Base-by-base conservation (phyloP, 1,140 invertebrate genomes). In the Cotesia typhae region DNA sequence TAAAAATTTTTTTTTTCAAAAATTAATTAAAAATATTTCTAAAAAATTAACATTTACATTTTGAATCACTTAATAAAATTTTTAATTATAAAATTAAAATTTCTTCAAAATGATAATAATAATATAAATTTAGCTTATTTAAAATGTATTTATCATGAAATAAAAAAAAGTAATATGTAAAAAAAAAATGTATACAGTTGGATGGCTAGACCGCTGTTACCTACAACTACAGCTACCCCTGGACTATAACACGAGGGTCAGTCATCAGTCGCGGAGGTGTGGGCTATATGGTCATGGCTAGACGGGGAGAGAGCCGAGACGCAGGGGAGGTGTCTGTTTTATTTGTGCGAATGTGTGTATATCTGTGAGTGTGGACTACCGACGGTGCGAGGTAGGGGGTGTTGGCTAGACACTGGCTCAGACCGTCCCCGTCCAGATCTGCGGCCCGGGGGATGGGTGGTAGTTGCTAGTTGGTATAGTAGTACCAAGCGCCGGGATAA, bases 391-490 rank as follows among this genome's bases (percentile, higher is more conserved):
- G 75, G 80, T 78, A 81, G 81, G 81, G 81, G 79, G 77, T 71
- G 78, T 76, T 78, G 81, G 80, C 81, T 83, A 83, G 81, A 83
- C 81, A 83, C 76, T 78, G 81, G 81, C 80, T 83, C 81, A 83
- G 81, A 83, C 81, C 78, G 81, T 81, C 80, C 81, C 20, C 20
- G 20, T 28, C 20, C 20, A 28, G 20, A 28, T 28, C 20, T 80
- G 80, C 77, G 77, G 79, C 77, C 76, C 78, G 77, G 80, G 79
- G 79, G 80, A 79, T 77, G 79, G 81, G 80, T 20, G 20, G 20
- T 28, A 28, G 20, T 28, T 28, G 20, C 20, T 28, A 28, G 20
- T 28, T 28, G 20, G 20, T 28, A 28, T 28, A 28, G 20, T 28
- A 28, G 20, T 28, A 28, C 20, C 20, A 28, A 51, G 12, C 41